phyloP scores from a whole-genome alignment of 2,888 invertebrate genomes.

The Agrotis ipsilon region DNA sequence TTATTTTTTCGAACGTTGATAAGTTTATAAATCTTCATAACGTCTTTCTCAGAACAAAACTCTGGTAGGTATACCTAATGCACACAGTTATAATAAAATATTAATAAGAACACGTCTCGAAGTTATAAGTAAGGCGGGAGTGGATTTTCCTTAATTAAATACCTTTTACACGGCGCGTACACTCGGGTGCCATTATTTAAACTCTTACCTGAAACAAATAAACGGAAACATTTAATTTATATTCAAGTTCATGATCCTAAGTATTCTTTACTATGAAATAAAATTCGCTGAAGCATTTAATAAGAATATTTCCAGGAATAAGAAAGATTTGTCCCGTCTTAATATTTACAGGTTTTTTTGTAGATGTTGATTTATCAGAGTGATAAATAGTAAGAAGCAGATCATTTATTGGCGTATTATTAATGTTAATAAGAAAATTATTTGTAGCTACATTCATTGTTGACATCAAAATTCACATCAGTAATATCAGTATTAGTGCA shows the following conservation, averaged over 20 bases:
- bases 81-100: constrained; percentile 14
- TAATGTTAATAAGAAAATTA: too few species aligned
- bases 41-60: neutral
- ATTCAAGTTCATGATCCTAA: constrained; percentile 40
- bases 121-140: constrained; percentile 30
- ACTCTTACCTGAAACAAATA: constrained; percentile 78
- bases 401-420: too few species aligned
- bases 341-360: neutral
- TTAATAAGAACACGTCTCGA: constrained; percentile 22
- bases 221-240: constrained; percentile 59
- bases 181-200: constrained; percentile 62
- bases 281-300: constrained; percentile 8
- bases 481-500: neutral
- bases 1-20: neutral
- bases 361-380: neutral
- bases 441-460: too few species aligned
- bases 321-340: neutral
- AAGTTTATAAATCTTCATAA: neutral
- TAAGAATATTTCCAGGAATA: constrained; percentile 4
- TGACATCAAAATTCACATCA: constrained; percentile 1
- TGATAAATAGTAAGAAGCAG: neutral
- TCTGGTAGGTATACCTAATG: neutral
- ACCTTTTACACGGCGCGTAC: constrained; percentile 63
- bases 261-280: constrained; percentile 12
- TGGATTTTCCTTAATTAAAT: constrained; percentile 60